Conservation (phyloP, 2,113 vertebrate species). For the Callopanchax toddi region DNA sequence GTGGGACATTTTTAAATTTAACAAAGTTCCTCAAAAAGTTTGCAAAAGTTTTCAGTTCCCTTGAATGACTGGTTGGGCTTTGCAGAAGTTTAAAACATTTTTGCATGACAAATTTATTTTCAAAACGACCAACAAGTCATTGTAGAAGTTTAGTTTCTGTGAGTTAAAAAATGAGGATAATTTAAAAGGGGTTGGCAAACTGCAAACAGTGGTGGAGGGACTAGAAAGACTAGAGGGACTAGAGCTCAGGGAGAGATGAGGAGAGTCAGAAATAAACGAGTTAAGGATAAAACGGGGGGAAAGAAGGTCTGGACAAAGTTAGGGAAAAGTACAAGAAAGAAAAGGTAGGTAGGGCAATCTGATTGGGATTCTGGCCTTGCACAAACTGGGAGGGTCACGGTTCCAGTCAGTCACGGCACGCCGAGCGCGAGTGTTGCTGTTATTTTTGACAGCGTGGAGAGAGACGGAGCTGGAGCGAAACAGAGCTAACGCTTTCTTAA, state of each 20-base stretch:
- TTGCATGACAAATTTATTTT: too few species aligned
- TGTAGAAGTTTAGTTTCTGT: too few species aligned
- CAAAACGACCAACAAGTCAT: too few species aligned
- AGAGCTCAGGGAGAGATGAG: constrained; percentile 12
- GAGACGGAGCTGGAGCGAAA: constrained; percentile 19
- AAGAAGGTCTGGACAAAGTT: constrained; percentile 4
- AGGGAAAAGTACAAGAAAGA: constrained; percentile 24
- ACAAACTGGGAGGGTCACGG: constrained; percentile 12
- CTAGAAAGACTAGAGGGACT: too few species aligned
- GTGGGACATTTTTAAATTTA: too few species aligned
- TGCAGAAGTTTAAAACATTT: too few species aligned
- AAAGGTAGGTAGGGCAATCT: constrained; percentile 3
- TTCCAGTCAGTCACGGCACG: constrained; percentile 31
- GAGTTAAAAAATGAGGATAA: too few species aligned
- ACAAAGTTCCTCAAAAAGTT: too few species aligned
- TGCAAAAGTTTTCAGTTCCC: too few species aligned
- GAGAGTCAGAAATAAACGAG: not conserved
- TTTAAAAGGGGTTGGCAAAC: not conserved
- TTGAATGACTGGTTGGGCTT: too few species aligned
- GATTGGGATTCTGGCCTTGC: constrained; percentile 53
- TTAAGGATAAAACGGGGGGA: too few species aligned
- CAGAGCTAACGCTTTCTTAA: constrained; percentile 31
- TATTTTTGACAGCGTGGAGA: constrained; percentile 17
- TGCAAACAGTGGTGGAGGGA: too few species aligned
- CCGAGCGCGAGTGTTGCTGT: constrained; percentile 16